Evolutionary conservation across 2,888 invertebrate genomes (phyloP).

Genomic region (Cataglyphis albicans): DNA sequence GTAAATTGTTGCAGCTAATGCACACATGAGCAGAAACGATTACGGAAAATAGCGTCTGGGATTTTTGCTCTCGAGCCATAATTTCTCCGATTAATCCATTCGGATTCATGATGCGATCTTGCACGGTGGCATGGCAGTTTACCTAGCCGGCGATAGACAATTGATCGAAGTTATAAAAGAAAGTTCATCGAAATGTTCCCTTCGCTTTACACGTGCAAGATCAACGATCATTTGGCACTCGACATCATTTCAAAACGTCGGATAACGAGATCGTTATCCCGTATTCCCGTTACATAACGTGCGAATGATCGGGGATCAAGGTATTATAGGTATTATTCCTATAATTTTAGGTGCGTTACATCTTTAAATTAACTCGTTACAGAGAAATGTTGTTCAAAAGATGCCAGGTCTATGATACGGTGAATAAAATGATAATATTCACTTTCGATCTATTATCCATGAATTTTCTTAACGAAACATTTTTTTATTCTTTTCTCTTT

Average conservation of each 20-base stretch:
- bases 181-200: background rate
- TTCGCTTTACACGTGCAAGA: background rate
- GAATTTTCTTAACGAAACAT: background rate
- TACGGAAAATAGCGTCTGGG: background rate
- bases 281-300: constrained; percentile 33
- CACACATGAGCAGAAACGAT: background rate
- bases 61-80: background rate
- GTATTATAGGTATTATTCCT: background rate
- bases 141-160: background rate
- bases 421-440: background rate
- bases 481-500: background rate
- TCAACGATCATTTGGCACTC: constrained; percentile 7
- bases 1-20: constrained; percentile 13
- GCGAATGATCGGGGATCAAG: constrained; percentile 30
- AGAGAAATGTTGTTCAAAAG: background rate
- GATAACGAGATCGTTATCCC: constrained; percentile 13
- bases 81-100: constrained; percentile 13
- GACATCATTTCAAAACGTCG: constrained; percentile 36
- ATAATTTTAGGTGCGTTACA: constrained; percentile 35
- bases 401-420: background rate
- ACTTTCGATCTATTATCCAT: background rate
- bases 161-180: background rate
- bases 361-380: constrained; percentile 38
- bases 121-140: background rate
- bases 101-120: background rate